These are phyloP conservation scores for Calliphora vicina DNA, from an alignment of 1,140 invertebrate species.

Conservation along the genomic window DNA sequence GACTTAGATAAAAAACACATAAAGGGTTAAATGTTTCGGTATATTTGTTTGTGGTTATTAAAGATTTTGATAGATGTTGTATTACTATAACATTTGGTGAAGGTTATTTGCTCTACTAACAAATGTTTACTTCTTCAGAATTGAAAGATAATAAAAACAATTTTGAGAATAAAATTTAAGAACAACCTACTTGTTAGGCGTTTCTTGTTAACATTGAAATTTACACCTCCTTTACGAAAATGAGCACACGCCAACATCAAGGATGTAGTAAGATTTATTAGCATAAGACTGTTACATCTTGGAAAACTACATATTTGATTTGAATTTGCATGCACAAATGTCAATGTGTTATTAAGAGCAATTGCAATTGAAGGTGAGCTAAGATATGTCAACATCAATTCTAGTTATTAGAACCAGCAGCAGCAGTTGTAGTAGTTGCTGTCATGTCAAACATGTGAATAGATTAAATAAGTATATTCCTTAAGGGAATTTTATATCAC, in stretches of 20 bases:
- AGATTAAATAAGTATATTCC: constrained; percentile 18
- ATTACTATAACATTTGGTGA: too few relatives aligned
- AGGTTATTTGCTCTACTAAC: too few relatives aligned
- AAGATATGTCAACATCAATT: neutral
- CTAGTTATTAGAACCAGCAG: neutral
- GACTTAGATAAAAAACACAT: too few relatives aligned
- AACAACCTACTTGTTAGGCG: too few relatives aligned
- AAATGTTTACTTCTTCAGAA: too few relatives aligned
- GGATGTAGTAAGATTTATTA: neutral
- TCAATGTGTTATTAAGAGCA: neutral
- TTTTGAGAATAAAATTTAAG: too few relatives aligned
- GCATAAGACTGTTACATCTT: neutral
- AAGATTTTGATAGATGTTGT: too few relatives aligned
- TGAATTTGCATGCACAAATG: neutral
- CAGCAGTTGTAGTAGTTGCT: neutral
- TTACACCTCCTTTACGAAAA: neutral
- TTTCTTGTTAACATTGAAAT: neutral
- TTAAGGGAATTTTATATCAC: constrained; percentile 16
- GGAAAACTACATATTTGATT: neutral
- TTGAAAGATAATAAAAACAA: too few relatives aligned
- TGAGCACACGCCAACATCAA: too few relatives aligned
- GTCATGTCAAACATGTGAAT: neutral
- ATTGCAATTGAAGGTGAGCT: neutral
- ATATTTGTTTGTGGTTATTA: too few relatives aligned
- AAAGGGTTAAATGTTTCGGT: too few relatives aligned